These are phyloP conservation scores for Crossocerus cetratus DNA, from an alignment of 2,888 invertebrate genomes.

Conservation along the genomic window DNA sequence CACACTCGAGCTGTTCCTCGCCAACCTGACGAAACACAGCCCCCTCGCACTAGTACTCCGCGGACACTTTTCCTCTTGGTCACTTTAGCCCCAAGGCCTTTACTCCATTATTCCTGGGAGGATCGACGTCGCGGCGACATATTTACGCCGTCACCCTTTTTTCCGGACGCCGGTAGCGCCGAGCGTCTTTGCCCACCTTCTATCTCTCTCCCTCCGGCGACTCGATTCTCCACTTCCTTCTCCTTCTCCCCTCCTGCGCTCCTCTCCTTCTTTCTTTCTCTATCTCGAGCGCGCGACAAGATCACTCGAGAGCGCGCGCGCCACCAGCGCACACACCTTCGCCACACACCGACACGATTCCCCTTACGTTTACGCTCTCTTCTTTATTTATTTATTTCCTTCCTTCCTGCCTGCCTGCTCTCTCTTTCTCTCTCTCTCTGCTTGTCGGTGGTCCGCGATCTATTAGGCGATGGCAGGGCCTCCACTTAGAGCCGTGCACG, in stretches of 20 bases:
- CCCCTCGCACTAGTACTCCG: slow-evolving; percentile 13
- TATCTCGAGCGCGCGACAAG: slow-evolving; percentile 3
- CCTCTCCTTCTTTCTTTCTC: slow-evolving; percentile 25
- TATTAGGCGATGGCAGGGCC: slow-evolving; percentile 3
- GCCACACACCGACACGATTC: no score
- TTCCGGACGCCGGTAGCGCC: slow-evolving; percentile 17
- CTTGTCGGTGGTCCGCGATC: slow-evolving; percentile 12
- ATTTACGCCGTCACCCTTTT: slow-evolving; percentile 22
- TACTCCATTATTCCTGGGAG: background rate
- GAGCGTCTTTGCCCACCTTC: slow-evolving; percentile 21
- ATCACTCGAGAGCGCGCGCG: no score
- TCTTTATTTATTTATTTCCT: no score
- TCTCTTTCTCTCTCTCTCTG: slow-evolving; percentile 8
- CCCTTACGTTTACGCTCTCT: background rate
- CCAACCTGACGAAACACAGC: background rate
- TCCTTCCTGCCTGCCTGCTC: background rate
- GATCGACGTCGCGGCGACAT: slow-evolving; percentile 4
- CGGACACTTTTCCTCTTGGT: slow-evolving; percentile 26
- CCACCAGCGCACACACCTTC: no score
- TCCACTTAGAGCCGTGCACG: background rate
- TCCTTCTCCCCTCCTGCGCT: slow-evolving; percentile 27
- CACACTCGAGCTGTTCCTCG: background rate
- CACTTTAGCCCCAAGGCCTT: slow-evolving; percentile 22
- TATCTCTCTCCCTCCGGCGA: slow-evolving; percentile 19
- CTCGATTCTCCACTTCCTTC: slow-evolving; percentile 24